Evolutionary conservation across 2,888 invertebrate species (phyloP).

Genomic region (Campaea margaritaria): DNA sequence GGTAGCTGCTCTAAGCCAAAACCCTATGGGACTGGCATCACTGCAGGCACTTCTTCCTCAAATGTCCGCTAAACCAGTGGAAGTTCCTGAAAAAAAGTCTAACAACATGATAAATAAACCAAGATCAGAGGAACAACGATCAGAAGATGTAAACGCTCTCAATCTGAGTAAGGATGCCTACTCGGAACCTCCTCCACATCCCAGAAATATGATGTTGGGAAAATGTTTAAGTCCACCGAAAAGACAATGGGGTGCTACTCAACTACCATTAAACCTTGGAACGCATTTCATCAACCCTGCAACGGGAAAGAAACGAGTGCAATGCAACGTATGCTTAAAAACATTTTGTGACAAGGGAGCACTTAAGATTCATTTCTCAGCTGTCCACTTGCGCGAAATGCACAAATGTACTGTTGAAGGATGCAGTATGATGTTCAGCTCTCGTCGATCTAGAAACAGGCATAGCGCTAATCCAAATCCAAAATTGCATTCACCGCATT

Average conservation of each 20-base stretch:
- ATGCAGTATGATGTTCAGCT: slow-evolving; percentile 99
- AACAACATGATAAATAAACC: slow-evolving; percentile 57
- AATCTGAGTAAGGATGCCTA: slow-evolving; percentile 81
- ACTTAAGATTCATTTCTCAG: slow-evolving; percentile 99
- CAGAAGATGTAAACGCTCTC: slow-evolving; percentile 75
- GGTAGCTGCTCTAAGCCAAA: slow-evolving; percentile 86
- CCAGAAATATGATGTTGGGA: slow-evolving; percentile 82
- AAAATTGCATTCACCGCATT: slow-evolving; percentile 97
- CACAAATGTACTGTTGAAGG: slow-evolving; percentile 99
- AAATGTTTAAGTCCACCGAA: slow-evolving; percentile 91
- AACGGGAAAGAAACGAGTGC: slow-evolving; percentile 98
- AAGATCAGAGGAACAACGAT: slow-evolving; percentile 62
- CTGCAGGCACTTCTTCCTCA: slow-evolving; percentile 87
- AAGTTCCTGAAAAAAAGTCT: slow-evolving; percentile 73
- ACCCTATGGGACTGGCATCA: slow-evolving; percentile 86
- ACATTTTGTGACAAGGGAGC: slow-evolving; percentile 99
- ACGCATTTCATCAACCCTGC: slow-evolving; percentile 96
- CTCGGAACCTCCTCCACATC: slow-evolving; percentile 67
- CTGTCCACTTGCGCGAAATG: slow-evolving; percentile 99
- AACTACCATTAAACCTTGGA: slow-evolving; percentile 92
- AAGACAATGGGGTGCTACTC: slow-evolving; percentile 91
- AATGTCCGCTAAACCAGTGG: slow-evolving; percentile 82
- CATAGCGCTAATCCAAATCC: slow-evolving; percentile 99
- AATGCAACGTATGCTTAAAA: slow-evolving; percentile 99
- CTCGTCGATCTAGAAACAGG: slow-evolving; percentile 96